These are phyloP conservation scores for Chiloscyllium punctatum DNA, from an alignment of 2,797 vertebrate species.

Conservation along the genomic window DNA sequence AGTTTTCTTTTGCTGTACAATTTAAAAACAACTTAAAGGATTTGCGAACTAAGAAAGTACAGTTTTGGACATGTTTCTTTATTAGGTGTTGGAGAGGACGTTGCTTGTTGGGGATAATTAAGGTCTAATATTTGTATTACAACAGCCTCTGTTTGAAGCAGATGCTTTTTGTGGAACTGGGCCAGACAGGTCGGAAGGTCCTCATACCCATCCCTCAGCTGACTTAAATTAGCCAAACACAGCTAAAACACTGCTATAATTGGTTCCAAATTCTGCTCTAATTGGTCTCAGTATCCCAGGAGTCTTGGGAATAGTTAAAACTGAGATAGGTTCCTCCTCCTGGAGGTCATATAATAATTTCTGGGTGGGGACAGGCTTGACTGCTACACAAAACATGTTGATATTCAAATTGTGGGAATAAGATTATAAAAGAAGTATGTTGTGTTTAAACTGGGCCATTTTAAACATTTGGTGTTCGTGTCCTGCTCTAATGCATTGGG, in stretches of 20 bases:
- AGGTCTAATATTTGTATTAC: not conserved
- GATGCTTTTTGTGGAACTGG: not conserved
- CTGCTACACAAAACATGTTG: not conserved
- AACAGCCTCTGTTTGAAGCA: not conserved
- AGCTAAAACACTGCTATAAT: not conserved
- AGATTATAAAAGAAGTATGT: not conserved
- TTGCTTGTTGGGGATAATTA: not conserved
- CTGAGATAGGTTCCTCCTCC: not conserved
- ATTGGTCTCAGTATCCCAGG: not conserved
- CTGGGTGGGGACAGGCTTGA: not conserved
- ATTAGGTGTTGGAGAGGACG: not conserved
- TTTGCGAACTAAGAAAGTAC: conserved; percentile 49
- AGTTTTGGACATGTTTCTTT: conserved; percentile 44
- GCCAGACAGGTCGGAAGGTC: not conserved
- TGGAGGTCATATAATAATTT: not conserved
- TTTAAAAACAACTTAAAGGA: conserved; percentile 39
- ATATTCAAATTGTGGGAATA: not conserved
- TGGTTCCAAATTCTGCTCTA: not conserved
- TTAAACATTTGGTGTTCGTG: not conserved
- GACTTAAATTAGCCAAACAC: not conserved
- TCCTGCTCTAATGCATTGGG: not conserved
- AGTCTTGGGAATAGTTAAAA: not conserved
- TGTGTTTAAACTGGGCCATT: not conserved
- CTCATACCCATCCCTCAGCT: not conserved
- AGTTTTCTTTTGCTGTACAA: conserved; percentile 45